These are phyloP conservation scores for Quadriops clusia DNA, from an alignment of 2,888 invertebrate species.

Conservation along the genomic window DNA sequence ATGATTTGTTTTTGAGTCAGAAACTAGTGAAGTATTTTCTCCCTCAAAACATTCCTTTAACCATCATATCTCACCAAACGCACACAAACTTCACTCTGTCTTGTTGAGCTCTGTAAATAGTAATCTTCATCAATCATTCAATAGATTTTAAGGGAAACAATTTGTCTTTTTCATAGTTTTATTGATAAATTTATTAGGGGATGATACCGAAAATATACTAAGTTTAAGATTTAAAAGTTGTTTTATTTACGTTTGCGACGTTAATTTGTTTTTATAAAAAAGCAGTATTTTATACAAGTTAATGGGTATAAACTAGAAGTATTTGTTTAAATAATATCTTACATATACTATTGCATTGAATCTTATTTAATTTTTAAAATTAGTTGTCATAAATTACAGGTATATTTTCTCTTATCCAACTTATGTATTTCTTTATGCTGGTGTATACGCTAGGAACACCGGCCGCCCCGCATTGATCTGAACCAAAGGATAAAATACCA, in stretches of 20 bases:
- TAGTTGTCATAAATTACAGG: slow-evolving; percentile 34
- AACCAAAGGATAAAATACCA: slow-evolving; percentile 70
- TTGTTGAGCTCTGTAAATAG: slow-evolving; percentile 13
- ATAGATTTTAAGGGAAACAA: slow-evolving; percentile 9
- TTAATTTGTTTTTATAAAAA: too few species aligned
- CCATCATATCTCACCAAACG: too few species aligned
- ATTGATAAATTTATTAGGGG: slow-evolving; percentile 13
- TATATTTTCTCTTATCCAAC: slow-evolving; percentile 65
- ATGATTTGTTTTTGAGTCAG: too few species aligned
- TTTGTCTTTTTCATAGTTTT: slow-evolving; percentile 16
- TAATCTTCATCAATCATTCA: slow-evolving; percentile 10
- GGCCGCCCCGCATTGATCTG: slow-evolving; percentile 61
- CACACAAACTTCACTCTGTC: too few species aligned
- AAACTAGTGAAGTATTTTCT: too few species aligned
- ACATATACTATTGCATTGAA: too few species aligned
- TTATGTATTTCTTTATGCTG: slow-evolving; percentile 58
- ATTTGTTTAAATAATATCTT: too few species aligned
- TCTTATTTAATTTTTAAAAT: slow-evolving; percentile 5
- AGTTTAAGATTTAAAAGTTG: neutral
- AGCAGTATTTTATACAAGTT: too few species aligned
- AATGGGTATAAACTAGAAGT: too few species aligned
- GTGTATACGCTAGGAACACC: slow-evolving; percentile 70
- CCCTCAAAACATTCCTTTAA: too few species aligned
- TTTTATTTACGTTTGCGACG: slow-evolving; percentile 10
- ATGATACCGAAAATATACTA: slow-evolving; percentile 9